Evolutionary conservation across 2,797 vertebrate genomes (phyloP), one percentile per base, ranked within the genome.

Genomic region (Myiothlypis chrysogaster): DNA sequence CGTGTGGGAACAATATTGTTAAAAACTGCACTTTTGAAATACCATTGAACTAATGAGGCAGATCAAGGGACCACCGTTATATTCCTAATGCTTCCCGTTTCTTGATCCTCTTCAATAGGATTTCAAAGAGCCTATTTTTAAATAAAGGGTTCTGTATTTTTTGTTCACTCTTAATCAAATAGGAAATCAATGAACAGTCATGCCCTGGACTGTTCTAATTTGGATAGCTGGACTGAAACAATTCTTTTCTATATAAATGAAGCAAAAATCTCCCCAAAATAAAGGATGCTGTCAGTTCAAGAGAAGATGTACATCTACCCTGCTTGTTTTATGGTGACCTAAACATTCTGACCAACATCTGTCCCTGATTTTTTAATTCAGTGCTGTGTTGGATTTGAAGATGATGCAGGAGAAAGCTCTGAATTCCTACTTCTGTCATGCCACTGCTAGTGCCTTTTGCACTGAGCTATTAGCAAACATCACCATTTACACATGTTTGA

Each of bases 1-100:
- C 2, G 7, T 85, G 68, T 73, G 70, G 83, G 47, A 96, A 79
- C 35, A 94, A 53, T 91, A 94, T 81, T 90, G 59, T 93, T 66
- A 64, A 94, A 89, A 84, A 30, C 35, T 68, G 21, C 44, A 56
- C 63, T 91, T 95, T 41, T 90, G 77, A 96, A 97, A 96, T 77
- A 60, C 55, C 78, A 87, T 90, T 95, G 93, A 95, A 71, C 90
- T 94, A 96, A 94, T 87, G 86, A 94, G 83, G 39, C 7, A 2
- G 87, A 96, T 94, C 85, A 95, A 94, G 91, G 71, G 53, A 91
- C 83, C 50, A 88, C 35, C 0, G 1, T 37, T 81, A 65, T 30
- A 85, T 56, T 93, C 73, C 53, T 95, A 92, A 89, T 84, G 76
- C 52, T 87, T 96, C 76, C 52, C 0, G 0, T 78, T 87, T 63